Percentiles rank a stretch among this genome's conserved stretches.
These are phyloP conservation scores for Ceyx cyanopectus DNA, from an alignment of 2,113 vertebrate genomes.

Conservation along the genomic window DNA sequence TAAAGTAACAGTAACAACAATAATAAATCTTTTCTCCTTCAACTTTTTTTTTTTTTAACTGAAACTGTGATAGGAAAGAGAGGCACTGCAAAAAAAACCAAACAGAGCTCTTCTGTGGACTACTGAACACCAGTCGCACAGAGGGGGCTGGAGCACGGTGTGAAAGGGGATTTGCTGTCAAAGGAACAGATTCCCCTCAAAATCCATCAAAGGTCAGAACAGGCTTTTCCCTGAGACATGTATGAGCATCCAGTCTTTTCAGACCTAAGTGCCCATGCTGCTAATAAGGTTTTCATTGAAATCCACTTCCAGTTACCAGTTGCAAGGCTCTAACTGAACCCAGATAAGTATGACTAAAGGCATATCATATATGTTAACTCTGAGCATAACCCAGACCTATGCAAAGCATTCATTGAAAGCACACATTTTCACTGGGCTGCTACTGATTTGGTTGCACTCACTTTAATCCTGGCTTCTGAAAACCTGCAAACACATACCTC, in stretches of 20 bases:
- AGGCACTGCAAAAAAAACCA: neutral
- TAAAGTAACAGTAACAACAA: neutral
- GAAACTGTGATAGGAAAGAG: neutral
- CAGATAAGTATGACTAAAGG: neutral
- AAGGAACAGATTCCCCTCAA: neutral
- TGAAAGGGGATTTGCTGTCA: neutral
- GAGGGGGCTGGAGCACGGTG: neutral
- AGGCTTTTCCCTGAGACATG: neutral
- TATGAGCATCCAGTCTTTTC: neutral
- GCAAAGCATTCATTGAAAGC: neutral
- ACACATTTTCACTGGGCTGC: neutral
- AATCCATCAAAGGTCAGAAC: neutral
- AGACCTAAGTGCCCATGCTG: neutral
- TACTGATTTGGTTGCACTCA: neutral
- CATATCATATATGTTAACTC: accelerated
- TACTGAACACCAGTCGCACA: neutral
- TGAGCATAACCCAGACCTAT: neutral
- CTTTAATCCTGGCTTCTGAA: neutral
- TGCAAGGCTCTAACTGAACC: neutral
- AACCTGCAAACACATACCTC: neutral
- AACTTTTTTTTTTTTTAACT: neutral
- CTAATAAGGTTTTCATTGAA: neutral
- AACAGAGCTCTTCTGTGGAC: neutral
- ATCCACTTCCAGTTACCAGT: neutral
- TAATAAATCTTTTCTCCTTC: neutral